Evolutionary conservation across 35 echinoderm and acorn worm species (phyloP), one percentile per base, ranked within the genome.

Genomic region (Apostichopus japonicus): DNA sequence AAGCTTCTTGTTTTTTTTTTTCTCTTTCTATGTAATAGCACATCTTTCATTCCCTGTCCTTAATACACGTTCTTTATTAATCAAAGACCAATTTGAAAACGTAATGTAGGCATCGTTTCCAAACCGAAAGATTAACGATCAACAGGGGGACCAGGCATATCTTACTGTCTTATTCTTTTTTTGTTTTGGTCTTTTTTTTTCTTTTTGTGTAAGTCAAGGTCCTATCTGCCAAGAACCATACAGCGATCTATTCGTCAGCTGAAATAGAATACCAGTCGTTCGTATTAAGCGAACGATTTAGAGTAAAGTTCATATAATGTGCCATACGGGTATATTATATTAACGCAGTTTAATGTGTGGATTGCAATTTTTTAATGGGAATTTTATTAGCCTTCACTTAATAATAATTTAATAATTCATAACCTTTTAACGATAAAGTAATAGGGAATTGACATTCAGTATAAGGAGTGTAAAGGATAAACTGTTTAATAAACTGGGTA

Each of bases 21-120:
- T 53, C 21, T 83, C 1, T 44, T 44, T 44, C 33, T 44, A 44
- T 44, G 33, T 44, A 44, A 61, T 61, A 61, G 57, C 57, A 10
- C 57, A 61, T 44, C 57, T 10, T 61, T 13, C 8, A 13, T 61
- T 61, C 57, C 5, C 57, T 10, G 13, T 61, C 13, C 13, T 61
- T 61, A 61, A 61, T 61, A 61, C 57, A 10, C 7, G 57, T 44
- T 44, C 33, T 44, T 54, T 44, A 83, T 53, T 83, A 83, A 83
- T 83, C 79, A 84, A 84, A 84, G 81, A 59, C 54, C 81, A 58
- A 84, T 84, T 84, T 84, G 81, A 57, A 84, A 84, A 84, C 54
- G 56, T 84, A 84, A 84, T 19, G 81, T 58, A 84, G 22, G 6
- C 81, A 57, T 84, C 17, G 9, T 54, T 57, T 56, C 33, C 10